Evolutionary conservation across 2,797 vertebrate species (phyloP), one percentile per base, ranked within the genome.

Genomic region (Acanthurus tractus): DNA sequence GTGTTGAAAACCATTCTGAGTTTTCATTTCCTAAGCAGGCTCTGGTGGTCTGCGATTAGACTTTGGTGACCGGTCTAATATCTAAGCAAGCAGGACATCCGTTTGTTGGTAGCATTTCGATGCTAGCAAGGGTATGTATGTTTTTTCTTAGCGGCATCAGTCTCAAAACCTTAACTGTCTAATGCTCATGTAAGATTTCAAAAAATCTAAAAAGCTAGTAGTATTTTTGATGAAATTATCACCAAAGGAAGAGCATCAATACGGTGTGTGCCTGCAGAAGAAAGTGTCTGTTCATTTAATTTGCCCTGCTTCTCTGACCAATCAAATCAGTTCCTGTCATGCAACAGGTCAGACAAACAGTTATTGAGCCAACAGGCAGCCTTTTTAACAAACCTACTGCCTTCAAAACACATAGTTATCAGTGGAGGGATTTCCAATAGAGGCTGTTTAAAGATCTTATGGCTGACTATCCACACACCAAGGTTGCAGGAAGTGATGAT

Each of bases 401-500:
- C 50, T 52, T 70, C 68, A 58, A 38, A 69, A 45, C 40, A 53
- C 53, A 17, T 6, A 55, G 58, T 58, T 68, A 61, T 72, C 69
- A 63, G 66, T 34, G 40, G 42, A 74, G 46, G 53, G 29, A 52
- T 83, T 72, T 85, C 70, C 69, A 62, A 54, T 74, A 44, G 48
- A 29, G 34, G 67, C 44, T 36, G 20, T 64, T 66, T n/a, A 62
- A 72, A 76, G 50, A 75, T 78, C 73, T 68, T 80, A 61, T 8
- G 48, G 45, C 62, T 38, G 63, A 81, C 68, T 74, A 29, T 77
- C 59, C 66, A 65, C 65, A 63, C 59, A 63, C 74, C 38, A 9
- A 70, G 34, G 54, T 56, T 48, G 59, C 53, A 70, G 62, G 80
- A 69, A 85, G 71, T 20, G 53, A 79, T 55, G 70, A 76, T 73